These are phyloP conservation scores for Melanargia galathea DNA, from an alignment of 2,888 invertebrate genomes.

Conservation along the genomic window DNA sequence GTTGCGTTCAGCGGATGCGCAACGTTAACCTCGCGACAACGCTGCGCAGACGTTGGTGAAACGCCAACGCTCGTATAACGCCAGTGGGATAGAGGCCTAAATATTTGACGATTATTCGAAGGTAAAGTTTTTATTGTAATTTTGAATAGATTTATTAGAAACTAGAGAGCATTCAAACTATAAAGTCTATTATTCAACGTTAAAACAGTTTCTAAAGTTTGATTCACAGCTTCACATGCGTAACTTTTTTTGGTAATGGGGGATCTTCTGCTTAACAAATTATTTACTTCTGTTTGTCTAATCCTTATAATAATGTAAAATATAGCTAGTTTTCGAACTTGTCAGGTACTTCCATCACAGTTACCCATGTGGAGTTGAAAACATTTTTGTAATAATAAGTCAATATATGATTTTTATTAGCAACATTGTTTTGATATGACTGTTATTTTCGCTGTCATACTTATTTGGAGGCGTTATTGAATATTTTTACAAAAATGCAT, in stretches of 20 bases:
- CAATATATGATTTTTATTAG: constrained; percentile 43
- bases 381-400: constrained; percentile 32
- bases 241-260: constrained; percentile 2
- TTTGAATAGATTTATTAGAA: constrained; percentile 60
- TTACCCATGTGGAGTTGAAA: background rate
- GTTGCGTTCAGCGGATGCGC: no score
- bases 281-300: background rate
- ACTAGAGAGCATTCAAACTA: constrained; percentile 69
- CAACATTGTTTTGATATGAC: constrained; percentile 44
- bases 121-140: constrained; percentile 57
- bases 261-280: background rate
- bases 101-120: constrained; percentile 59
- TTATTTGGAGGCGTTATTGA: background rate
- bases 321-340: no score
- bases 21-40: no score
- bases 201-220: constrained; percentile 52
- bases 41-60: no score
- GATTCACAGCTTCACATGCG: background rate
- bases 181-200: constrained; percentile 61
- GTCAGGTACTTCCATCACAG: background rate
- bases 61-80: no score
- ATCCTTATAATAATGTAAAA: no score
- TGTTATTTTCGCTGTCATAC: background rate
- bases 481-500: constrained; percentile 31
- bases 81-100: no score